Evolutionary conservation across 2,888 invertebrate species (phyloP), one percentile per base, ranked within the genome.

Genomic region (Scaptomyza parva): DNA sequence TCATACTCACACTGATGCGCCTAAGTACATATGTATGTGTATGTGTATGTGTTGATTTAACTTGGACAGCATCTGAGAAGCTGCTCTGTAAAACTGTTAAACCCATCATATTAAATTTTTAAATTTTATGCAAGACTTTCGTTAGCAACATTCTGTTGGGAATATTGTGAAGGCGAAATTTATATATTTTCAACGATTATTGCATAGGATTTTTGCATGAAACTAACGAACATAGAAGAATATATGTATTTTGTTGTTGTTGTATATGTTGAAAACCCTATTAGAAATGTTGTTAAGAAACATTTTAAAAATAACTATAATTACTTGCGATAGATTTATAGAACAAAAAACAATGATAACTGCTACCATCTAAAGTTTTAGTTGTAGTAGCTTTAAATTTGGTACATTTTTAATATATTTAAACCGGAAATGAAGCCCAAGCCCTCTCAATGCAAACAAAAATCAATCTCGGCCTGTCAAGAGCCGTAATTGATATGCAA

Each of bases 401-500:
- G 39, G 24, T 33, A 7, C 12, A 37, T 37, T 9, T 37, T 17
- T 37, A 35, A 52, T 58, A 33, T 55, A 58, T 54, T 62, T 24
- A 30, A 44, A 41, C 66, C 54, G 62, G 65, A 65, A 65, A 65
- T 64, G 37, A 53, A 52, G 53, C 20, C 12, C 59, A 45, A 44
- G 58, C 28, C 43, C 62, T 67, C 60, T 59, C 48, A 78, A 60
- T 41, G 60, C 76, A 75, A 73, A 80, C 66, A 75, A 77, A 80
- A 80, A 79, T 80, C 78, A 80, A 79, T 78, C 78, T 67, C 54
- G 33, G 44, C 54, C 79, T 71, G 80, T 75, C 77, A 54, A 62
- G 70, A 37, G 60, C 71, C 66, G 78, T 62, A 78, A 78, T 73
- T 66, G 80, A 78, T 79, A 78, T 79, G 73, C 76, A 72, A 79